Evolutionary conservation across 2,888 invertebrate genomes (phyloP).

Genomic region (Parnassius glacialis): DNA sequence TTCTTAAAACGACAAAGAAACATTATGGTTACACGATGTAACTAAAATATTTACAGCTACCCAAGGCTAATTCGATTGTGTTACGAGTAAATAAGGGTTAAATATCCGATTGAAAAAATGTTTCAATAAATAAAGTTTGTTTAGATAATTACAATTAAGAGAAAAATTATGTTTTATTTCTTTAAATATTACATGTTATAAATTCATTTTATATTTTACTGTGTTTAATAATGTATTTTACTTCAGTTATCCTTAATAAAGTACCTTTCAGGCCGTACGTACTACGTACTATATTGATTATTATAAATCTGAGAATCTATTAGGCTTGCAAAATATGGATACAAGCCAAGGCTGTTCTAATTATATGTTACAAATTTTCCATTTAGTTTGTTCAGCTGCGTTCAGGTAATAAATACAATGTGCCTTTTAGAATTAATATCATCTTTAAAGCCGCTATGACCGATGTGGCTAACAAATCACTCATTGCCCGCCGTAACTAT

Average conservation of each 20-base stretch:
- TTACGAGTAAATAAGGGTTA: conserved; percentile 13
- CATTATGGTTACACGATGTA: conserved; percentile 31
- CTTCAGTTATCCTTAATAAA: too few species aligned
- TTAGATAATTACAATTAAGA: too few species aligned
- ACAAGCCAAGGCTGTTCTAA: background rate
- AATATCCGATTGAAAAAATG: background rate
- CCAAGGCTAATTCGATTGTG: conserved; percentile 29
- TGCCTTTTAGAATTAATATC: conserved; percentile 7
- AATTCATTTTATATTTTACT: too few species aligned
- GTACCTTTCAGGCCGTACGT: too few species aligned
- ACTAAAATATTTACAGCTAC: conserved; percentile 23
- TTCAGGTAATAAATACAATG: conserved; percentile 22
- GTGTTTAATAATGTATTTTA: too few species aligned
- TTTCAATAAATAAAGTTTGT: too few species aligned
- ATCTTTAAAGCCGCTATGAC: background rate
- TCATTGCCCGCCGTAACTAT: conserved; percentile 32
- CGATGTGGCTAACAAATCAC: conserved; percentile 32
- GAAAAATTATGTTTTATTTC: too few species aligned
- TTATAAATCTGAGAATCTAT: background rate
- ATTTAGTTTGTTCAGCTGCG: conserved; percentile 12
- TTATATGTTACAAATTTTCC: conserved; percentile 9
- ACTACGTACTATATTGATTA: too few species aligned
- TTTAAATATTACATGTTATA: too few species aligned
- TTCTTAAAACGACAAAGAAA: conserved; percentile 29
- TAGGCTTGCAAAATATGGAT: background rate